These are phyloP conservation scores for Scytalopus superciliaris DNA, from an alignment of 2,113 vertebrate genomes.

Conservation along the genomic window DNA sequence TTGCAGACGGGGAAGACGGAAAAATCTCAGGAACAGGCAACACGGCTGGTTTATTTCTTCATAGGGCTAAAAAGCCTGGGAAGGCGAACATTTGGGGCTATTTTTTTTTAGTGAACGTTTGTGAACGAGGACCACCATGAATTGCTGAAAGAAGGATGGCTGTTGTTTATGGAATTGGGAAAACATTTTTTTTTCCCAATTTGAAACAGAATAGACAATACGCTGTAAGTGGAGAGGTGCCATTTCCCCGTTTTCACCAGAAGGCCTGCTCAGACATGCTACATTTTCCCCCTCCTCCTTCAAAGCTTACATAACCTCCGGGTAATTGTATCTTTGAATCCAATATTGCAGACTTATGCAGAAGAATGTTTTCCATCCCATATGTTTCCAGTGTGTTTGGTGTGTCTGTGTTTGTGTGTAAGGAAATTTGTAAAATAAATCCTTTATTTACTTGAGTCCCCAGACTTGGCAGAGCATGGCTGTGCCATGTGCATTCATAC, in stretches of 20 bases:
- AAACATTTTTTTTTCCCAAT: slow-evolving; percentile 70
- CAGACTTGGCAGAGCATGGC: neutral
- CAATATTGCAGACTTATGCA: slow-evolving; percentile 23
- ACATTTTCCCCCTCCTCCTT: neutral
- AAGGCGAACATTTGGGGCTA: slow-evolving; percentile 44
- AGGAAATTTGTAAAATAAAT: slow-evolving; percentile 56
- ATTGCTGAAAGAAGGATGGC: slow-evolving; percentile 72
- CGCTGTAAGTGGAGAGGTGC: slow-evolving; percentile 34
- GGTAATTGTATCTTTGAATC: slow-evolving; percentile 48
- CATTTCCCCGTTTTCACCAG: slow-evolving; percentile 55
- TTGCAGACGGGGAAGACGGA: slow-evolving; percentile 9
- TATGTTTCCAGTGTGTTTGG: slow-evolving; percentile 26
- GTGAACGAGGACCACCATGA: slow-evolving; percentile 74
- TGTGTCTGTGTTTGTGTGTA: slow-evolving; percentile 25
- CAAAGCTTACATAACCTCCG: slow-evolving; percentile 44
- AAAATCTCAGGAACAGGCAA: neutral
- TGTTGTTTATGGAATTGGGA: slow-evolving; percentile 73
- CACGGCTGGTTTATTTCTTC: slow-evolving; percentile 47
- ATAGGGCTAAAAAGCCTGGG: slow-evolving; percentile 25
- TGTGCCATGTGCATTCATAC: neutral
- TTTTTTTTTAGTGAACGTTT: slow-evolving; percentile 55
- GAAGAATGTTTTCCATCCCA: slow-evolving; percentile 44
- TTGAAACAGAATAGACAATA: slow-evolving; percentile 70
- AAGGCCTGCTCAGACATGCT: slow-evolving; percentile 28
- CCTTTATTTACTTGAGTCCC: slow-evolving; percentile 36